Base-by-base conservation (phyloP, 2,888 invertebrate species). In the Dendrolimus pini region DNA sequence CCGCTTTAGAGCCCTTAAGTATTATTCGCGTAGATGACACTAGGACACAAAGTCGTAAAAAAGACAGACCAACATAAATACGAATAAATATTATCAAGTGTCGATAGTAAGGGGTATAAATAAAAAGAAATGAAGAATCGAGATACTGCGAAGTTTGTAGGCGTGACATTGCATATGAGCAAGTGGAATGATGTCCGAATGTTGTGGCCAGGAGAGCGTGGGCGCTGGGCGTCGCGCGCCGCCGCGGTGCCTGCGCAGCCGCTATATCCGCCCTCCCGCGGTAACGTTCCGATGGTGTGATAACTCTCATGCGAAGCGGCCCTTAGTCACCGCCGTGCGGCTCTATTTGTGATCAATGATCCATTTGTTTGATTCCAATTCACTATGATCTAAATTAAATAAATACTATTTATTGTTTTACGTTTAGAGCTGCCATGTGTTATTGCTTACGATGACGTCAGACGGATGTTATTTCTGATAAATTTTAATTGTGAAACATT, bases 221-320 rank as follows among this genome's bases (percentile, higher is more conserved):
- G 67, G 70, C 62, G 68, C 70, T 66, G 65, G 70, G 61, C 76
- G 77, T 62, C 83, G 83, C 60, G 59, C 79, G 67, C 74, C 72
- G 74, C 78, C 83, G 71, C 87, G 87, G 67, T 75, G 75, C 75
- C 89, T 86, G 71, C 89, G 89, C 83, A 80, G 86, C 80, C 87
- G 88, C 77, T 90, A 90, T 85, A 90, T 90, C 78, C 87, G 88
- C 72, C 82, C 89, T 77, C 89, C 89, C 61, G 83, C 81, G 89
- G 89, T 90, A 90, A 89, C 71, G 86, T 86, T 88, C 79, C 88
- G 89, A 89, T 89, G 89, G 89, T 89, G 89, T 89, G 89, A 86
- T 85, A 30, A 75, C 69, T 67, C 71, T 71, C 70, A 62, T 58
- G 66, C 66, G 65, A 59, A 62, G 42, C 61, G 56, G 59, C 58